These are phyloP conservation scores for Aphodius granarius DNA, from an alignment of 2,888 invertebrate species.

Conservation along the genomic window DNA sequence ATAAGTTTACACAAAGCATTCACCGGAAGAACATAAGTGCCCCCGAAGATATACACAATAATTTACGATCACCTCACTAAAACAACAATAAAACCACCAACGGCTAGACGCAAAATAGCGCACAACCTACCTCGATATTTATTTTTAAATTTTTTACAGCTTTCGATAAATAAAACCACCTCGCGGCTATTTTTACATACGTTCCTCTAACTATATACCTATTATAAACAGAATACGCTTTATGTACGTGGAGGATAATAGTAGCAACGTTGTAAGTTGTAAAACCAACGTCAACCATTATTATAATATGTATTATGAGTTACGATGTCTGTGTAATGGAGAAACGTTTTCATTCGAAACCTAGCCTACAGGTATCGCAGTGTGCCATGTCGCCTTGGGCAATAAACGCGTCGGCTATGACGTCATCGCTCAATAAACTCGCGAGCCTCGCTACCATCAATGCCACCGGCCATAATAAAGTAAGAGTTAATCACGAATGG, in stretches of 20 bases:
- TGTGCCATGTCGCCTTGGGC: conserved; percentile 24
- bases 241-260: not conserved
- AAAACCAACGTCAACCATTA: not conserved
- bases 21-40: too few species aligned
- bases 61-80: not conserved
- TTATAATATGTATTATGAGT: not conserved
- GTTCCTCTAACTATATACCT: too few species aligned
- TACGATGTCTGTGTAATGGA: not conserved
- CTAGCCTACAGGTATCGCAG: not conserved
- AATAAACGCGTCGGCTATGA: conserved; percentile 21
- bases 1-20: too few species aligned
- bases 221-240: too few species aligned
- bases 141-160: not conserved
- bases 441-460: conserved; percentile 19
- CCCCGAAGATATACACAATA: not conserved
- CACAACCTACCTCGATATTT: not conserved
- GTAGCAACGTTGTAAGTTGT: not conserved
- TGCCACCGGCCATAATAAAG: not conserved
- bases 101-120: not conserved
- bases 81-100: not conserved
- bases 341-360: not conserved
- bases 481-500: too few species aligned
- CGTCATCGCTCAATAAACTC: conserved; percentile 33
- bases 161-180: not conserved
- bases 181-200: not conserved